phyloP scores from a whole-genome alignment of 2,797 vertebrate species.

The Pseudocheirus occidentalis region DNA sequence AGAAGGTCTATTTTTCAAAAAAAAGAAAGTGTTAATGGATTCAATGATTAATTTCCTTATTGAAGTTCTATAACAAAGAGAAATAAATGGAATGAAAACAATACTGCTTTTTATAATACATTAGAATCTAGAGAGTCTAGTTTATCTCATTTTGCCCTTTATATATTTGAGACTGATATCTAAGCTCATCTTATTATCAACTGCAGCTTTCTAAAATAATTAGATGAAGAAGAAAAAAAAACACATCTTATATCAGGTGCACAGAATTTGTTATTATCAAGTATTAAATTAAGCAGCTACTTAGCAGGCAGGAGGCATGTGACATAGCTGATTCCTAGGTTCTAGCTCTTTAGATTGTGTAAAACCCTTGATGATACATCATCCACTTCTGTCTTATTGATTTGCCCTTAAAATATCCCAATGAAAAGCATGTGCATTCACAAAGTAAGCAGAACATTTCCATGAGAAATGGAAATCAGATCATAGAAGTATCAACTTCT shows the following conservation, averaged over 20 bases:
- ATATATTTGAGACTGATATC: neutral
- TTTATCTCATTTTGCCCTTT: neutral
- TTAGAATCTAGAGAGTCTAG: neutral
- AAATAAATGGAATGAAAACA: conserved; percentile 15
- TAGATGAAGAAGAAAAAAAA: neutral
- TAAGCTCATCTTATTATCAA: conserved; percentile 22
- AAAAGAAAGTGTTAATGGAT: neutral
- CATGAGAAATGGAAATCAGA: neutral
- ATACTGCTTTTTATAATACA: neutral
- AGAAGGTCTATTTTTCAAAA: neutral
- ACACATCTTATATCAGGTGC: conserved; percentile 8
- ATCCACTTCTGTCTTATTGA: conserved; percentile 70
- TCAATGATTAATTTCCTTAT: conserved; percentile 9
- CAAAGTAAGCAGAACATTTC: conserved; percentile 19
- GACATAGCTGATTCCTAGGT: conserved; percentile 60
- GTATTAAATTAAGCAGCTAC: conserved; percentile 60
- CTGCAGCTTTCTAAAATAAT: conserved; percentile 27
- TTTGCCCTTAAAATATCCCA: conserved; percentile 67
- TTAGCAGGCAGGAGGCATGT: conserved; percentile 57
- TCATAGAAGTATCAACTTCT: neutral
- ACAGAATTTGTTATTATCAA: conserved; percentile 72
- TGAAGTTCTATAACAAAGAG: neutral
- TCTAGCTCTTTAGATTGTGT: conserved; percentile 71
- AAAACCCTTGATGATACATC: conserved; percentile 75
- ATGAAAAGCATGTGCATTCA: conserved; percentile 56